phyloP scores from a whole-genome alignment of 2,888 invertebrate genomes.

The Linnaemya tessellans region DNA sequence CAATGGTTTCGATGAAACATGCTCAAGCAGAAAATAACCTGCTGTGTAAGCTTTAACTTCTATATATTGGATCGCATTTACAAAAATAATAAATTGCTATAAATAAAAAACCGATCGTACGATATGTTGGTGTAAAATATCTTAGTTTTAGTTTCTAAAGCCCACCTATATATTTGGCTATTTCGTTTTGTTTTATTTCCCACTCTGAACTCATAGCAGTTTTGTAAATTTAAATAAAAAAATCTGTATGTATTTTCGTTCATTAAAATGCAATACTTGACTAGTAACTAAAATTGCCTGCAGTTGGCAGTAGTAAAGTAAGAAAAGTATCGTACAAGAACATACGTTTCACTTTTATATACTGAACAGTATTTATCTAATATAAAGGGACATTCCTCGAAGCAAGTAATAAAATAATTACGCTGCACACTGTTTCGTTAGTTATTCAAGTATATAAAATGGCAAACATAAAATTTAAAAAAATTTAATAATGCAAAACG shows the following conservation, averaged over 20 bases:
- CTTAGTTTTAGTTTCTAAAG: no score
- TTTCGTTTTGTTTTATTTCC: background rate
- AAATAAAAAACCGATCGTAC: no score
- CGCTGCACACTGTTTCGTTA: background rate
- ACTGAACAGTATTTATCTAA: background rate
- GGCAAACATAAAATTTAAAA: no score
- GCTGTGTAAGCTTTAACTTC: no score
- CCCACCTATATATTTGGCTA: background rate
- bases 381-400: background rate
- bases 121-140: no score
- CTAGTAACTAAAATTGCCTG: background rate
- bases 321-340: background rate
- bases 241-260: background rate
- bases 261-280: background rate
- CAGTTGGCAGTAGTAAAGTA: background rate
- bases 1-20: background rate
- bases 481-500: no score
- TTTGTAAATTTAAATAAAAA: background rate
- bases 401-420: background rate
- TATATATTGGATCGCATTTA: no score
- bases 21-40: background rate
- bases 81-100: no score
- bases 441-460: no score
- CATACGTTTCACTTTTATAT: background rate
- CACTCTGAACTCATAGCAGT: background rate